Conservation (phyloP, 2,888 invertebrate species). For the Ephialtes manifestator region DNA sequence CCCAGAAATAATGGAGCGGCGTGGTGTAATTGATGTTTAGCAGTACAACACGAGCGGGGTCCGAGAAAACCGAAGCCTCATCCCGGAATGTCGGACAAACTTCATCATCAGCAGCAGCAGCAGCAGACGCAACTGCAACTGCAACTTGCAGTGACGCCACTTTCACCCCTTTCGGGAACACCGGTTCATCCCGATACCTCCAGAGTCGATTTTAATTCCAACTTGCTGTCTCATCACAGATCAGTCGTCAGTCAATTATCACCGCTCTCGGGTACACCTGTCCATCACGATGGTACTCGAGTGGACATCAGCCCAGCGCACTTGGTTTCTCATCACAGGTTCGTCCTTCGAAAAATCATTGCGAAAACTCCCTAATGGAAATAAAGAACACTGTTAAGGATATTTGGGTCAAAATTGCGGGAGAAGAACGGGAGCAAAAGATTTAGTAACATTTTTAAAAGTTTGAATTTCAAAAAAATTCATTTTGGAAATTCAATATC, state of each 20-base stretch:
- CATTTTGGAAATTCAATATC: too few relatives aligned
- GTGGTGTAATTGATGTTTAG: constrained; percentile 87
- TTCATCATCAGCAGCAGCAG: constrained; percentile 82
- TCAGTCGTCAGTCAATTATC: constrained; percentile 73
- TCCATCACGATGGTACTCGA: constrained; percentile 71
- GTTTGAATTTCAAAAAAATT: too few relatives aligned
- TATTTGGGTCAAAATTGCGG: too few relatives aligned
- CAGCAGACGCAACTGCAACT: too few relatives aligned
- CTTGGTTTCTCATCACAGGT: constrained; percentile 75
- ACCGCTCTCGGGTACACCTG: constrained; percentile 66
- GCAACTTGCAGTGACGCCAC: constrained; percentile 77
- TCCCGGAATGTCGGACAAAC: constrained; percentile 82
- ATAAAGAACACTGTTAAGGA: too few relatives aligned
- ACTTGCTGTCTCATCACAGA: constrained; percentile 74
- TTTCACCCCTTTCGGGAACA: constrained; percentile 74
- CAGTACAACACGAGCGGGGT: constrained; percentile 98
- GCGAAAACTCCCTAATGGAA: too few relatives aligned
- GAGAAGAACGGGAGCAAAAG: too few relatives aligned
- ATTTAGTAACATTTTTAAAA: too few relatives aligned
- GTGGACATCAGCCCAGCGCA: constrained; percentile 73
- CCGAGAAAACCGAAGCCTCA: constrained; percentile 97
- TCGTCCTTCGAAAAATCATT: constrained; percentile 4
- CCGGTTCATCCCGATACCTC: constrained; percentile 79
- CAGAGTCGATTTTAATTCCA: constrained; percentile 77
- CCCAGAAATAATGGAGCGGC: constrained; percentile 63